Evolutionary conservation across 2,888 invertebrate genomes (phyloP).

Genomic region (Dicyrtoma fusca): DNA sequence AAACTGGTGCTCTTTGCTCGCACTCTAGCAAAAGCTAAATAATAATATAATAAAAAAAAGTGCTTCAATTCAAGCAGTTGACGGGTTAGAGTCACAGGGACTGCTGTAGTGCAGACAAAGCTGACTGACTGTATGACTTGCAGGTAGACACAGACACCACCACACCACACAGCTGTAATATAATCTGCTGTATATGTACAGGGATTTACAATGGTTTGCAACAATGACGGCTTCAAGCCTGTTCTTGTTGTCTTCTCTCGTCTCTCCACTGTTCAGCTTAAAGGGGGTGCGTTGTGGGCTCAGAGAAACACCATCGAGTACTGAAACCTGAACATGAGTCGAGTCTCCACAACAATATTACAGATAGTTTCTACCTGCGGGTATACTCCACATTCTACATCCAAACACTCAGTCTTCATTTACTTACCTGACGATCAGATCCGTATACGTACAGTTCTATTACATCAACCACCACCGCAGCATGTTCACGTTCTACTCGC

Average conservation of each 20-base stretch:
- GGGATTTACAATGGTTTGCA: not conserved
- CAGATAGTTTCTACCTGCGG: not conserved
- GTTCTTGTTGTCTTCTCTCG: too few species aligned
- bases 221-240: constrained; percentile 2
- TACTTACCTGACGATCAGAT: not conserved
- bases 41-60: too few species aligned
- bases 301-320: constrained; percentile 2
- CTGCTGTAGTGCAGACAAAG: not conserved
- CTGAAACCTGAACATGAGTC: not conserved
- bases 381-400: not conserved
- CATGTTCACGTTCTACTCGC: not conserved
- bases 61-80: too few species aligned
- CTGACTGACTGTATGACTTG: too few species aligned
- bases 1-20: too few species aligned
- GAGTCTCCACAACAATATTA: not conserved
- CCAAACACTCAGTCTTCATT: not conserved
- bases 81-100: not conserved
- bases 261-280: too few species aligned
- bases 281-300: constrained; percentile 10
- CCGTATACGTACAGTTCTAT: not conserved
- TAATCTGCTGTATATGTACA: not conserved
- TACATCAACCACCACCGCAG: constrained; percentile 1
- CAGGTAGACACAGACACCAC: too few species aligned
- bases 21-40: not conserved
- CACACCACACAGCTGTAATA: too few species aligned